Percentiles rank a stretch among this genome's conserved stretches.
Evolutionary conservation across 1,140 invertebrate genomes (phyloP).

Genomic region (Bombus huntii): DNA sequence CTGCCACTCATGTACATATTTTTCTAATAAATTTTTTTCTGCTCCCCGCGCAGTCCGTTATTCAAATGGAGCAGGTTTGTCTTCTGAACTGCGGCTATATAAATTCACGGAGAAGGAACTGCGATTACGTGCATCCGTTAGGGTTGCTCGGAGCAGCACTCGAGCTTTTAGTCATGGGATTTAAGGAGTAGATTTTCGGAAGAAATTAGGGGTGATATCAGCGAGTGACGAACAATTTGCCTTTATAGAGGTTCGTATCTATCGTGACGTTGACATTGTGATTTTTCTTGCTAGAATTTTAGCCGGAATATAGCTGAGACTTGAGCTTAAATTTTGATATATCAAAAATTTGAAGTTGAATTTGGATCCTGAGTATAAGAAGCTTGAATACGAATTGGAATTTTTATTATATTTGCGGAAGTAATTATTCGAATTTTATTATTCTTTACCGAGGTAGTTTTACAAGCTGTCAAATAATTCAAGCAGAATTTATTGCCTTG

Average conservation of each 20-base stretch:
- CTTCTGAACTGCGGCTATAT: background rate
- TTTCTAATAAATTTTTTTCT: constrained; percentile 16
- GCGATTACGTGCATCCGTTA: background rate
- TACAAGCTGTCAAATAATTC: background rate
- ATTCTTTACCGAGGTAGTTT: background rate
- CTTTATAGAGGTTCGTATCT: background rate
- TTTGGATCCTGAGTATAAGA: background rate
- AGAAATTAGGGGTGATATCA: background rate
- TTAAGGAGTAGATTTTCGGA: background rate
- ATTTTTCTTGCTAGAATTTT: background rate
- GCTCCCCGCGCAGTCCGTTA: background rate
- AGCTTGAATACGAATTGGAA: background rate
- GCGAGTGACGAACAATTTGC: background rate
- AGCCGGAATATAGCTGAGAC: too few species aligned
- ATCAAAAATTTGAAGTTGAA: background rate
- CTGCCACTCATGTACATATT: constrained; percentile 29
- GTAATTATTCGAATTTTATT: background rate
- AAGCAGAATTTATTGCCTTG: background rate
- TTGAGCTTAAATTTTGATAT: too few species aligned
- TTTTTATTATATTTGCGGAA: background rate
- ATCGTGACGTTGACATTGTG: background rate
- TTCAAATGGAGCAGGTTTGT: background rate
- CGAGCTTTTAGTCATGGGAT: background rate
- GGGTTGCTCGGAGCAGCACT: background rate
- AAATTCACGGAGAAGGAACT: background rate